These are phyloP conservation scores for Rattus rattus DNA, from an alignment of 2,113 vertebrate genomes.

Conservation along the genomic window DNA sequence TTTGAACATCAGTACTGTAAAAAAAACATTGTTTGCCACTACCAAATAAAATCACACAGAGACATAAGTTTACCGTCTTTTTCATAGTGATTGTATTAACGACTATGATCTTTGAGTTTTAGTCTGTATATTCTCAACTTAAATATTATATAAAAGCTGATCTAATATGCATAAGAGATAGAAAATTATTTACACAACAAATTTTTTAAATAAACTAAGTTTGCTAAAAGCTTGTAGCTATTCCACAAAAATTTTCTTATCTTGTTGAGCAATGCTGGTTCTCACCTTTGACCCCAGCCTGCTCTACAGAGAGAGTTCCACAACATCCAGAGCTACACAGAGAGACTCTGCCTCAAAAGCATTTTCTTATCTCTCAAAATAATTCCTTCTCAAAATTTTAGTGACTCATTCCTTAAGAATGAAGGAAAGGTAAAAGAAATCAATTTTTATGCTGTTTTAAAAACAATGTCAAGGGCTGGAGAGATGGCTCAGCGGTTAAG, in stretches of 20 bases:
- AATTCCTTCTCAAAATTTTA: slow-evolving; percentile 45
- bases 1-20: not conserved
- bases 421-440: not conserved
- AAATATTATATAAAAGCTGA: not conserved
- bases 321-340: not conserved
- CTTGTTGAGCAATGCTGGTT: too few species aligned
- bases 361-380: slow-evolving; percentile 17
- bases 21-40: not conserved
- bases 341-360: not conserved
- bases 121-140: not conserved
- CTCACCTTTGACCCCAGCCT: not conserved
- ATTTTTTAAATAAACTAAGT: not conserved
- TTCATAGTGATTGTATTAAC: slow-evolving; percentile 11
- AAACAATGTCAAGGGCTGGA: slow-evolving; percentile 22
- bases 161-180: not conserved
- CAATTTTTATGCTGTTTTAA: slow-evolving; percentile 1
- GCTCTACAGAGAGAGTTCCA: not conserved
- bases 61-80: not conserved
- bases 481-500: too few species aligned
- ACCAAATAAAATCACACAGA: not conserved
- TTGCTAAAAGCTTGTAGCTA: not conserved
- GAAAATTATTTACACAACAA: not conserved
- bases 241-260: not conserved
- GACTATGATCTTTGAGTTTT: not conserved
- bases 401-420: slow-evolving; percentile 10